Evolutionary conservation across 2,797 vertebrate species (phyloP).

Genomic region (Schizothorax lantsangensis): DNA sequence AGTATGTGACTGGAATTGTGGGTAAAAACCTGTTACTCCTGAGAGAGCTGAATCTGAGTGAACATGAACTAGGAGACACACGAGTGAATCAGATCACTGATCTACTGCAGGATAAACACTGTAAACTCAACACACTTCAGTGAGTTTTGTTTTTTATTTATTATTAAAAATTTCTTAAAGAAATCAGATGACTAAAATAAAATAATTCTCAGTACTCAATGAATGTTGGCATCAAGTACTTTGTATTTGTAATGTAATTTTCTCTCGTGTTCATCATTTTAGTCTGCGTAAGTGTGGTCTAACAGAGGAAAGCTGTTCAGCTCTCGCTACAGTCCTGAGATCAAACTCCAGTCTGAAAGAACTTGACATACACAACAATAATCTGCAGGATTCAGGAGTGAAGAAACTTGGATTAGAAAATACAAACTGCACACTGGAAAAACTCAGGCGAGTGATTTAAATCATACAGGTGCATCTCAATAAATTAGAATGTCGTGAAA

Average conservation of each 20-base stretch:
- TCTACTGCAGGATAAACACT: not conserved
- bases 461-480: too few relatives aligned
- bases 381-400: not conserved
- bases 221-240: not conserved
- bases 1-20: too few relatives aligned
- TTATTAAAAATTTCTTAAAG: not conserved
- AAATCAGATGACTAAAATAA: not conserved
- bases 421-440: not conserved
- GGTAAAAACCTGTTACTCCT: too few relatives aligned
- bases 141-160: not conserved
- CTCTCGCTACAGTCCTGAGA: not conserved
- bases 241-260: not conserved
- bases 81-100: too few relatives aligned
- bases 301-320: not conserved
- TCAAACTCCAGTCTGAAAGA: not conserved
- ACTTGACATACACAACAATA: not conserved
- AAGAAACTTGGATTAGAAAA: not conserved
- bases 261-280: not conserved
- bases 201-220: not conserved
- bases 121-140: not conserved
- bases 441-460: not conserved
- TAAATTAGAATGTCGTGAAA: too few relatives aligned
- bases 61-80: too few relatives aligned
- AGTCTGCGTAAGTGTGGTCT: not conserved
- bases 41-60: too few relatives aligned